Evolutionary conservation across 2,113 vertebrate genomes (phyloP), one percentile per base, ranked within the genome.

Genomic region (Chloropsis hardwickii): DNA sequence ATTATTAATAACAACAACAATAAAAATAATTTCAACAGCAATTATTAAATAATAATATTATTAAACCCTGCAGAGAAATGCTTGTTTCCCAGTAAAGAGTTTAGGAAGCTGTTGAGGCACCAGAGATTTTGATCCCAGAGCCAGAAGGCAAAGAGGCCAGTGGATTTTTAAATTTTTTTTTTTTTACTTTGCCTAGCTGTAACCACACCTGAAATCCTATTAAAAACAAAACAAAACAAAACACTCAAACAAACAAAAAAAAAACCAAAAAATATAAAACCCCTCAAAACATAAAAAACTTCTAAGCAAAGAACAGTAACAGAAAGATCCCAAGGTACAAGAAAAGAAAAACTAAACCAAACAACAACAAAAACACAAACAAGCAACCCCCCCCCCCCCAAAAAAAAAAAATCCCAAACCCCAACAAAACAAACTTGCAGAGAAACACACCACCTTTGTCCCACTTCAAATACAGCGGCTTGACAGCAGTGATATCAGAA

Each of bases 41-140:
- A 29, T 18, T 67, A 67, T 40, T 40, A 47, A 60, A 54, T n/a
- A 82, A 74, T 33, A 94, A 27, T 69, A 93, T 83, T 90, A 60
- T 47, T 57, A 95, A 86, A 90, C 76, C 79, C 87, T 62, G 85
- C 74, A 91, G 91, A 95, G 48, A 65, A 81, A 60, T 19, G 39
- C n/a, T 31, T 67, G 15, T 50, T 56, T 60, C 29, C 19, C 45
- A 56, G 17, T 40, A 35, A 89, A 71, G 48, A 60, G n/a, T 87
- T 85, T 11, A 67, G 58, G 42, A 81, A 47, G 11, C 50, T 44
- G 47, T n/a, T 45, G 73, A 74, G 28, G 31, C n/a, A 60, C 40
- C 57, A 78, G 60, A 81, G 44, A 74, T 60, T 77, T 40, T 51
- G 86, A 88, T 87, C 40, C 31, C 54, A 89, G n/a, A 64, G 67